Base-by-base conservation (phyloP, 92 coral and sea anemone species). In the Paragorgia papillata region DNA sequence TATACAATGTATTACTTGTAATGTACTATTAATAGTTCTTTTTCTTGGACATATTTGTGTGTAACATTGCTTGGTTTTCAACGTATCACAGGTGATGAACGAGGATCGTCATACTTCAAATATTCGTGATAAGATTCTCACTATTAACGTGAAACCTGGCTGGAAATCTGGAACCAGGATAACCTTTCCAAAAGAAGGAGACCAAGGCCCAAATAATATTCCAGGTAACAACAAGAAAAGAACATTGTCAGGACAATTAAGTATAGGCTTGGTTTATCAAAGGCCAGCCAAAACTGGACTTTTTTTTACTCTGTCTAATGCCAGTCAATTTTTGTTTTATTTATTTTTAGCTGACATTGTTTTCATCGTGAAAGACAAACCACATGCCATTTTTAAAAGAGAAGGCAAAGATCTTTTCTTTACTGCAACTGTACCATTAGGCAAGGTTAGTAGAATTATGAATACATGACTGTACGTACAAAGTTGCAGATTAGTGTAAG, bases 81-180 rank as follows among this genome's bases (percentile, higher is more conserved):
- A 25, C 18, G 5, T 50, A 0, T 48, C 22, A n/a, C 62, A 90
- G 97, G 97, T 95, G 9, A 95, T 95, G 99, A 95, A 95, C 82
- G 99, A 95, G 70, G 99, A 95, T 83, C 97, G 99, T 7, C 99
- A 95, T 68, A 95, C 99, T 3, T 95, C 99, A n/a, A 95, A 91
- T 73, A 95, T 95, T 40, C 80, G 99, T 20, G 99, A 95, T 74
- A 95, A 95, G 81, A 95, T 95, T 54, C 92, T 95, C 66, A 95
- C 99, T 1, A 95, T 95, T 64, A 88, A 95, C 67, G 99, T 94
- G 24, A 94, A 90, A 79, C 97, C 69, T 48, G 98, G 98, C n/a
- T 94, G 98, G 98, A 89, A 92, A 31, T 96, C 98, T 28, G 97
- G 98, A 39, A 94, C 98, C 17, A 94, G 88, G 80, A 94, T 94